phyloP scores from a whole-genome alignment of 1,140 invertebrate genomes.

The Hyphantria cunea region DNA sequence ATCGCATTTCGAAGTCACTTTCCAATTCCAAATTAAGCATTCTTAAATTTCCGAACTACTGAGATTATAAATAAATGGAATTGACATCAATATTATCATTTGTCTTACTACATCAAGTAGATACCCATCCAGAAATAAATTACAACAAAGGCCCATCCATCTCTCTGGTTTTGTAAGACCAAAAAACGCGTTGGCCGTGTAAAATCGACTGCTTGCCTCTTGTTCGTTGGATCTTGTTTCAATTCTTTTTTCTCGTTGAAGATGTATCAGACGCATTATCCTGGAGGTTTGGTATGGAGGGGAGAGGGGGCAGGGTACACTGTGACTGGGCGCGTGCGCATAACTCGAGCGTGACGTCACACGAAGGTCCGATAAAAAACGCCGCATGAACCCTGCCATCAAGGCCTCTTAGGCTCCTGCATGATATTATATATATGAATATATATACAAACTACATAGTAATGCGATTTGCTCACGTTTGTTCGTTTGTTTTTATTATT shows the following conservation, averaged over 20 bases:
- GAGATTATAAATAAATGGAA: background rate
- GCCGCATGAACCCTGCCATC: conserved; percentile 72
- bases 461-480: conserved; percentile 41
- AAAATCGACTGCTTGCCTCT: conserved; percentile 63
- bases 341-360: conserved; percentile 72
- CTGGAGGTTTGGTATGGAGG: conserved; percentile 63
- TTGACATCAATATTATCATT: conserved; percentile 5
- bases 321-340: conserved; percentile 56
- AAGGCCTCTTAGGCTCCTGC: conserved; percentile 61
- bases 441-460: conserved; percentile 40
- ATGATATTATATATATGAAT: conserved; percentile 48
- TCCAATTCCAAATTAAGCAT: no score
- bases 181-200: conserved; percentile 59
- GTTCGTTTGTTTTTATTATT: no score
- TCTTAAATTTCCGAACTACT: no score
- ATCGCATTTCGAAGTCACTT: no score
- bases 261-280: conserved; percentile 72
- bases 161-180: conserved; percentile 54
- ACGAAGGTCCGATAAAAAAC: conserved; percentile 62
- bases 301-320: conserved; percentile 30
- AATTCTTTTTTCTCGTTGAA: conserved; percentile 63
- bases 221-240: conserved; percentile 60
- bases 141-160: conserved; percentile 29
- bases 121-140: conserved; percentile 25
- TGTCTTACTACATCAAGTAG: conserved; percentile 9